phyloP scores from a whole-genome alignment of 2,888 invertebrate genomes.

The Thecophora atra region DNA sequence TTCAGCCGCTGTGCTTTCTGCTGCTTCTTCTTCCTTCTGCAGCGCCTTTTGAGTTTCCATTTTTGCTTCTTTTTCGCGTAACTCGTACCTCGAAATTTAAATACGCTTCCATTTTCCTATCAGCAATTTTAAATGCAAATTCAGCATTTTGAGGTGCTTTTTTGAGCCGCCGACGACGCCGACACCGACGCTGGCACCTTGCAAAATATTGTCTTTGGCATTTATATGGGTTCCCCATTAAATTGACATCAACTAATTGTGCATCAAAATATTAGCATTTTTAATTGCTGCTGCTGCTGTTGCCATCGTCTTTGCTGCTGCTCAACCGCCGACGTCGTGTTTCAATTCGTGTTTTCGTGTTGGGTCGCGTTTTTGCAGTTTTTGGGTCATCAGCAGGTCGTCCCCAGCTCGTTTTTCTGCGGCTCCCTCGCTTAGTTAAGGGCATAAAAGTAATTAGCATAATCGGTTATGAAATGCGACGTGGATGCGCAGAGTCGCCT shows the following conservation, averaged over 20 bases:
- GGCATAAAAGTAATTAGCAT: conserved; percentile 38
- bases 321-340: conserved; percentile 1
- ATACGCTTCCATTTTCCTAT: conserved; percentile 1
- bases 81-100: conserved; percentile 18
- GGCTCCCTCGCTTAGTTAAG: conserved; percentile 5
- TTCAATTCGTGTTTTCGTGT: conserved; percentile 18
- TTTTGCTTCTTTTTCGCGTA: conserved; percentile 1
- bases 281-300: conserved; percentile 34
- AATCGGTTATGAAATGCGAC: conserved; percentile 39
- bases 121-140: conserved; percentile 37
- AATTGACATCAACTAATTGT: conserved; percentile 38
- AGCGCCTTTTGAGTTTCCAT: not conserved
- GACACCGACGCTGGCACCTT: not conserved
- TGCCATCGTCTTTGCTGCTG: conserved; percentile 6
- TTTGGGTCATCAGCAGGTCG: conserved; percentile 17
- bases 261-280: conserved; percentile 41
- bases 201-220: conserved; percentile 8
- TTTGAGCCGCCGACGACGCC: not conserved
- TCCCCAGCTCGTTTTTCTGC: not conserved
- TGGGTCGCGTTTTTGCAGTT: not conserved
- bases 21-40: not conserved
- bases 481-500: conserved; percentile 1
- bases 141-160: not conserved
- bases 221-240: conserved; percentile 28
- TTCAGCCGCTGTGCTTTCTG: not conserved